Base-by-base conservation (phyloP, 2,797 vertebrate genomes). In the Manis pentadactyla region DNA sequence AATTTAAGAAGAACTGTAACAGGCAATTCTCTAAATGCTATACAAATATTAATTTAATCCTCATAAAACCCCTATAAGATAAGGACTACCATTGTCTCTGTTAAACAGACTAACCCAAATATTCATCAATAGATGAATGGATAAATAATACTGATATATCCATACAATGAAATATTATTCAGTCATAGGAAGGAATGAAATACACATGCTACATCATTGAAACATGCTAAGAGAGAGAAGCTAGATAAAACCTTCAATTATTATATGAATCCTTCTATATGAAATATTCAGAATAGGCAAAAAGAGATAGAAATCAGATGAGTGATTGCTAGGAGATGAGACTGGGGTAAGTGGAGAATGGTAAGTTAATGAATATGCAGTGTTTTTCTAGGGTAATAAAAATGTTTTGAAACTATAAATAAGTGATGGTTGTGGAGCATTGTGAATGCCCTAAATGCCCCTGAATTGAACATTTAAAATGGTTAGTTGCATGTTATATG, bases 31-130 rank as follows among this genome's bases (percentile, higher is more conserved):
- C 34, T 19, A 29, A 57, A 25, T 51, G 17, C 8, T 78, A 1
- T 89, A 18, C n/a, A 97, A 82, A 69, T 94, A 91, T 75, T 61
- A 88, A 42, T 71, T 53, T 87, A 37, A 90, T 69, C 3, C 7
- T 71, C 23, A 57, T 57, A 77, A 86, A 4, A 88, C 29, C 25
- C 5, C 13, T 64, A 4, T 59, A 83, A 85, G 27, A 51, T 49
- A 94, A 90, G 3, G 14, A 29, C 4, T 95, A 69, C 12, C 31
- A 34, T 51, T 87, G 23, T 53, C 25, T 5, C 3, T n/a, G 37
- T 39, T 77, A 83, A 91, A 49, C 17, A 68, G n/a, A 78, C 64
- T 55, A 74, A 90, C 23, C 18, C 10, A 87, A 91, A 63, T 74
- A 15, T 63, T 12, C 6, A 69, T 49, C 11, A 87, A 79, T 51